Conservation (phyloP, 2,888 invertebrate genomes). For the Orgyia antiqua region DNA sequence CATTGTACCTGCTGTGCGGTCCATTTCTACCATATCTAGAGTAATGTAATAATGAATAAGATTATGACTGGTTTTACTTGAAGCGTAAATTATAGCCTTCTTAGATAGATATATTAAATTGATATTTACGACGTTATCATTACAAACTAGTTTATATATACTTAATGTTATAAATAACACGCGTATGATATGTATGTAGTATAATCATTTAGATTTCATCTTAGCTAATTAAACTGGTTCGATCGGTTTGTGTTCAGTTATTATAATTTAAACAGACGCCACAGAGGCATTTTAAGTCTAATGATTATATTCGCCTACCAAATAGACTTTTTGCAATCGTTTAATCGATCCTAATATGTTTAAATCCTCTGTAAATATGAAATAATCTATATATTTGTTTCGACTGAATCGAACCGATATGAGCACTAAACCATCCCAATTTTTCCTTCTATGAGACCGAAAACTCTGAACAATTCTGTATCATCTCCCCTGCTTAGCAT, state of each 20-base stretch:
- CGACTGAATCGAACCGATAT: too few species aligned
- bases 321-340: too few species aligned
- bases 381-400: too few species aligned
- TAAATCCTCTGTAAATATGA: too few species aligned
- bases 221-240: neutral
- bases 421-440: too few species aligned
- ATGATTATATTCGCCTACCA: too few species aligned
- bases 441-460: too few species aligned
- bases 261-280: neutral
- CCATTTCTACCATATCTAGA: conserved; percentile 1
- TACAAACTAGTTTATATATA: conserved; percentile 4
- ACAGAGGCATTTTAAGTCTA: neutral
- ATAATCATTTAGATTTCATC: neutral
- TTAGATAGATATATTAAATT: conserved; percentile 6
- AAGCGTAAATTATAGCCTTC: conserved; percentile 4
- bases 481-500: too few species aligned
- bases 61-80: conserved; percentile 8
- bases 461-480: too few species aligned
- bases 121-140: conserved; percentile 5
- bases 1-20: conserved; percentile 7
- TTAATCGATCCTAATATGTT: too few species aligned
- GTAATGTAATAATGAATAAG: conserved; percentile 7
- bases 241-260: neutral
- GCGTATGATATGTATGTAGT: neutral
- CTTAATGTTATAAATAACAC: conserved; percentile 3